These are phyloP conservation scores for Anticlea derivata DNA, from an alignment of 2,888 invertebrate species.

Conservation along the genomic window DNA sequence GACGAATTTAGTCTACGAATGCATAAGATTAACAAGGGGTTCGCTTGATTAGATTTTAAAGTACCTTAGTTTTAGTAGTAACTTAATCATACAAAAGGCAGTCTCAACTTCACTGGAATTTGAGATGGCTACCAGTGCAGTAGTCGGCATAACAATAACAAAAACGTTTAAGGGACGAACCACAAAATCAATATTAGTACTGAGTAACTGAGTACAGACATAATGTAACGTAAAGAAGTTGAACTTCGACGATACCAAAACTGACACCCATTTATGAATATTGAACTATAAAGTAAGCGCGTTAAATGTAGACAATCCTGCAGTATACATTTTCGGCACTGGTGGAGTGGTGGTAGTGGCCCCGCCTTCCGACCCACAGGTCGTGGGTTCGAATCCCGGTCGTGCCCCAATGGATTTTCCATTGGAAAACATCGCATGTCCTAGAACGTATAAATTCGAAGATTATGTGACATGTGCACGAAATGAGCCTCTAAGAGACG, in stretches of 20 bases:
- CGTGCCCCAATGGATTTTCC: too few relatives aligned
- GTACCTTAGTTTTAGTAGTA: too few relatives aligned
- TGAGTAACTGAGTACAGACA: background rate
- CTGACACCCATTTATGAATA: background rate
- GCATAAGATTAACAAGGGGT: background rate
- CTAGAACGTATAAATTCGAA: too few relatives aligned
- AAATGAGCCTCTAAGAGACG: too few relatives aligned
- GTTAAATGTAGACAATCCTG: too few relatives aligned
- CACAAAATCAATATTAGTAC: background rate
- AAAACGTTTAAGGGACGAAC: background rate
- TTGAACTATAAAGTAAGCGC: background rate
- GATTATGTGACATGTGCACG: too few relatives aligned
- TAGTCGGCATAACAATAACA: slow-evolving; percentile 11
- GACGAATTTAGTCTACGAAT: background rate
- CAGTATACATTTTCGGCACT: too few relatives aligned
- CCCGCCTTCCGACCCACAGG: too few relatives aligned
- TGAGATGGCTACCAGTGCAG: slow-evolving; percentile 9
- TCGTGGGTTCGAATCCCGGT: too few relatives aligned
- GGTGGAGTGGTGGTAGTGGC: too few relatives aligned
- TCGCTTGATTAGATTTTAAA: background rate
- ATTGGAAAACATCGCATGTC: too few relatives aligned
- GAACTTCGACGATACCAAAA: background rate
- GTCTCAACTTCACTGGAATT: slow-evolving; percentile 7
- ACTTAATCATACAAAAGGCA: slow-evolving; percentile 7
- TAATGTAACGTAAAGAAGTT: background rate